These are phyloP conservation scores for Platanista minor DNA, from an alignment of 2,113 vertebrate species.

Conservation along the genomic window DNA sequence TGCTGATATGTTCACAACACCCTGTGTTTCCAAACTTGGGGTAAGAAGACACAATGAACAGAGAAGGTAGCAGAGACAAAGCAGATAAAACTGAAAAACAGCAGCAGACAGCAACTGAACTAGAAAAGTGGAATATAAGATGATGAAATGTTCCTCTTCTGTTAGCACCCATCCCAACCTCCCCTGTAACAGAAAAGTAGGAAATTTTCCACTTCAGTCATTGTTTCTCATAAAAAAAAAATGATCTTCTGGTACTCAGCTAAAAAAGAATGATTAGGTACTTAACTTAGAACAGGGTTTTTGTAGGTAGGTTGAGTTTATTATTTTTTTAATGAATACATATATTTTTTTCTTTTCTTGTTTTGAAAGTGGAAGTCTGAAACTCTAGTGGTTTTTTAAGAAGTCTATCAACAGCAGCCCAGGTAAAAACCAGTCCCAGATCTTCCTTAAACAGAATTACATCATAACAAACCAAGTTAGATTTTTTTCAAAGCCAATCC, in stretches of 20 bases:
- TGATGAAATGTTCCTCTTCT: not conserved
- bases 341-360: not conserved
- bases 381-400: not conserved
- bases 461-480: not conserved
- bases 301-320: not conserved
- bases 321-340: not conserved
- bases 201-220: not conserved
- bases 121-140: not conserved
- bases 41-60: not conserved
- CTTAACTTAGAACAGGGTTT: not conserved
- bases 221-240: not conserved
- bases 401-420: not conserved
- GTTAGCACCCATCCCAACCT: not conserved
- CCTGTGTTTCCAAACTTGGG: not conserved
- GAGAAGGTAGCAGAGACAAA: not conserved
- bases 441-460: not conserved
- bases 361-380: not conserved
- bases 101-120: not conserved
- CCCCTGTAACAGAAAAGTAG: not conserved
- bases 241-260: not conserved
- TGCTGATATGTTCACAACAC: not conserved
- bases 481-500: slow-evolving; percentile 6
- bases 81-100: not conserved
- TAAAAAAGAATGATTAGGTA: not conserved
- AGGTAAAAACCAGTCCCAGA: not conserved